Conservation (phyloP, 2,888 invertebrate genomes). For the Pherbina coryleti region DNA sequence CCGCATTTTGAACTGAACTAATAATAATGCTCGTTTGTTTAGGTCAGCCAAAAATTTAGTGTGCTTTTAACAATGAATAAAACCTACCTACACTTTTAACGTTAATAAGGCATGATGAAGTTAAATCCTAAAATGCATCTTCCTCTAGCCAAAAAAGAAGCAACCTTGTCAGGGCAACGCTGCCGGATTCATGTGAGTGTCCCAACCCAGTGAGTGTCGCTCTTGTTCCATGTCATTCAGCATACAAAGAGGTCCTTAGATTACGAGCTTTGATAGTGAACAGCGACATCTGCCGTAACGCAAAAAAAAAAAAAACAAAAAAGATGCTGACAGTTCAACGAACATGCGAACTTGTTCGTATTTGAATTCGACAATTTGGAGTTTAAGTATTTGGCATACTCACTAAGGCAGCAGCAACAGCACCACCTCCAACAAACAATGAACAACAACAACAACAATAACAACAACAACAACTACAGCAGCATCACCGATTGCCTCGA, state of each 20-base stretch:
- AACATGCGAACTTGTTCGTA: slow-evolving; percentile 30
- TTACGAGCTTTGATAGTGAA: not conserved
- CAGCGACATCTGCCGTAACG: slow-evolving; percentile 12
- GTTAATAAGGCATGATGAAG: no score
- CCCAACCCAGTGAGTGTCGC: not conserved
- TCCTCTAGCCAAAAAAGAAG: no score
- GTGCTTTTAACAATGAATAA: no score
- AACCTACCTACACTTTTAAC: no score
- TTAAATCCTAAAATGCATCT: no score
- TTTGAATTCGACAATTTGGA: not conserved
- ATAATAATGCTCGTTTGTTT: no score
- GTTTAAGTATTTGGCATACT: not conserved
- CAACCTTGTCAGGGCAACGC: no score
- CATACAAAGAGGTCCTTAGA: slow-evolving; percentile 6
- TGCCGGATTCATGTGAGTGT: no score
- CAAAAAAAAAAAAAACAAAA: not conserved
- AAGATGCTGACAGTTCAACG: slow-evolving; percentile 14
- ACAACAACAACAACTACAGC: slow-evolving; percentile 9
- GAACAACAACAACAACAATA: not conserved
- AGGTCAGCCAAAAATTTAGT: no score
- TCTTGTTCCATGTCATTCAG: slow-evolving; percentile 26
- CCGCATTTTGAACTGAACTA: no score
- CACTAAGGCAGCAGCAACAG: not conserved
- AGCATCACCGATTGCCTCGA: slow-evolving; percentile 9
- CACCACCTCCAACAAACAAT: not conserved